Evolutionary conservation across 2,797 vertebrate species (phyloP).

Genomic region (Tangara arthus): DNA sequence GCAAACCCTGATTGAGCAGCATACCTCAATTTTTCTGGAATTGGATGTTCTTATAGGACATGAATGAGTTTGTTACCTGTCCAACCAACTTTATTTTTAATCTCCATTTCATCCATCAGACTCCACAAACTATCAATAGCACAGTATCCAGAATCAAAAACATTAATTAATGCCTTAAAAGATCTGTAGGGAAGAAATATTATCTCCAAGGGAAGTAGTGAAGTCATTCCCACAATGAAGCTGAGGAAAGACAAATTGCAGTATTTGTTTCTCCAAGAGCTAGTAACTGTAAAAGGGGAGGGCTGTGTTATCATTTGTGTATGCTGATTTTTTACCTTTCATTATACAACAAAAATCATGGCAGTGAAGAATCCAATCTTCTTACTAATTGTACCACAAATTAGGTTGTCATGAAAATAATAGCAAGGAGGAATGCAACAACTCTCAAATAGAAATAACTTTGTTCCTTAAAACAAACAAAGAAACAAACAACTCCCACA

Average conservation of each 20-base stretch:
- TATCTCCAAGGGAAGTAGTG: not conserved
- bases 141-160: not conserved
- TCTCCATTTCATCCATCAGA: not conserved
- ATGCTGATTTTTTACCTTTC: not conserved
- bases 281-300: not conserved
- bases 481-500: not conserved
- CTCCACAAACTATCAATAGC: not conserved
- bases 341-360: not conserved
- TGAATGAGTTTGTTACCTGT: not conserved
- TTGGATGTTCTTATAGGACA: not conserved
- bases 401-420: not conserved
- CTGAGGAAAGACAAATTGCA: not conserved
- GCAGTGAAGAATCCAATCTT: not conserved
- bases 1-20: fast-evolving
- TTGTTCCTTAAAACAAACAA: not conserved
- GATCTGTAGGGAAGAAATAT: not conserved
- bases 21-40: not conserved
- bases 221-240: not conserved
- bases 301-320: not conserved
- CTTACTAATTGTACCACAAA: not conserved
- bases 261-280: not conserved
- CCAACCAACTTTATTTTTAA: not conserved
- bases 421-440: fast-evolving
- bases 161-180: not conserved
- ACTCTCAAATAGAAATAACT: not conserved